Evolutionary conservation across 2,888 invertebrate genomes (phyloP).

Genomic region (Halocaridina rubra): DNA sequence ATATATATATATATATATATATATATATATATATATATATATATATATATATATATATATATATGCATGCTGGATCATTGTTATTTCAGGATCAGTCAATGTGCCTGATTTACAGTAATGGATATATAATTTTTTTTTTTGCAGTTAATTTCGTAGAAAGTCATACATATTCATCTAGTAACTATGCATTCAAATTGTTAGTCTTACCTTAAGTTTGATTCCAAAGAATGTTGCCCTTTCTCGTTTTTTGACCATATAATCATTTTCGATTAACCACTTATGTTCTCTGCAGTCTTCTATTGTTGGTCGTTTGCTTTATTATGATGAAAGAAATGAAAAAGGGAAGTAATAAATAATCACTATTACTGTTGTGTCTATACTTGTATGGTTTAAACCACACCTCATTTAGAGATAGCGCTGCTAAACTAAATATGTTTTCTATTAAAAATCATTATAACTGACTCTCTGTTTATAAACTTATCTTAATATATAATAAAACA

Average conservation of each 20-base stretch:
- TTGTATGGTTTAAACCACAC: no score
- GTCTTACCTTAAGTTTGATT: conserved; percentile 72
- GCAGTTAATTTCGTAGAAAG: no score
- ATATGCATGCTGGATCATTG: background rate
- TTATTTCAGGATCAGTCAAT: background rate
- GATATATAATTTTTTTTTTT: background rate
- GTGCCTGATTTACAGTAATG: background rate
- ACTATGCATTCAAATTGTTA: background rate
- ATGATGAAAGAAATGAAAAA: conserved; percentile 54
- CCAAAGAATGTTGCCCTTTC: conserved; percentile 89
- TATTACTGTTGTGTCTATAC: no score
- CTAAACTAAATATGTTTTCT: no score
- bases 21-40: background rate
- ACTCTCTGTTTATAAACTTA: no score
- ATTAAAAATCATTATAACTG: no score
- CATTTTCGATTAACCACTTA: conserved; percentile 92
- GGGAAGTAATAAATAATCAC: background rate
- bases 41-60: background rate
- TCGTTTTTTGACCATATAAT: conserved; percentile 92
- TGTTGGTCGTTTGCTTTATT: conserved; percentile 87
- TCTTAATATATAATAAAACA: no score
- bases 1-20: no score
- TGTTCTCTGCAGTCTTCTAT: conserved; percentile 96
- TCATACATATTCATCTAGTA: background rate
- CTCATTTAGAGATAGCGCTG: no score